Evolutionary conservation across 2,797 vertebrate species (phyloP), one percentile per base, ranked within the genome.

Genomic region (Paramormyrops hopkinsi): DNA sequence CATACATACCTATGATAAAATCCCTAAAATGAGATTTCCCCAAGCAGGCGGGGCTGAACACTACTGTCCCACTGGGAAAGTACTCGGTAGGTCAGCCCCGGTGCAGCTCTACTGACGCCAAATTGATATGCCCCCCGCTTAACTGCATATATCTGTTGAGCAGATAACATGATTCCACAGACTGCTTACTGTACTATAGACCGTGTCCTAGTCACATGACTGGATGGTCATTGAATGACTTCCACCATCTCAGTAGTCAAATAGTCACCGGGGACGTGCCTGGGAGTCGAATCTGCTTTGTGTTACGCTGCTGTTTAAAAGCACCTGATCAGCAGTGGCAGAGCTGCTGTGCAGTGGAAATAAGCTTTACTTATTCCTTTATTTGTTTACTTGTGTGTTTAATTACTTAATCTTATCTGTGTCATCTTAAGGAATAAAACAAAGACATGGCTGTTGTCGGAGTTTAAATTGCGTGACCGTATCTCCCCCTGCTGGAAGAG

Each of bases 401-500:
- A 79, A 41, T 79, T n/a, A 79, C 7, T 79, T 46, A n/a, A 44
- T 79, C 17, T 79, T n/a, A 2, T 79, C 17, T 8, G 17, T 44
- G 3, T 79, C 17, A 9, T 79, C 6, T n/a, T 79, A 41, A 41
- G 19, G 37, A 44, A 79, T 79, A 41, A 17, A 44, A 79, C 6
- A 17, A 84, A 84, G 9, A 50, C 82, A 48, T 4, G 17, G 82
- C 41, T 46, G 17, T 50, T 83, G 19, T 14, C 73, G 50, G 12
- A 12, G 22, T 69, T 44, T 51, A 46, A 88, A 9, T 83, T 87
- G 89, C 86, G 73, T 91, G 90, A 50, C 8, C 90, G 14, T 89
- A 44, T 44, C 69, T 29, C 91, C 92, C 86, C 82, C 91, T 91
- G 86, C 84, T 89, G 92, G 92, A n/a, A 19, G 59, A 59, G 17